phyloP scores from a whole-genome alignment of 2,113 vertebrate species.

The Psittacara wagleri region DNA sequence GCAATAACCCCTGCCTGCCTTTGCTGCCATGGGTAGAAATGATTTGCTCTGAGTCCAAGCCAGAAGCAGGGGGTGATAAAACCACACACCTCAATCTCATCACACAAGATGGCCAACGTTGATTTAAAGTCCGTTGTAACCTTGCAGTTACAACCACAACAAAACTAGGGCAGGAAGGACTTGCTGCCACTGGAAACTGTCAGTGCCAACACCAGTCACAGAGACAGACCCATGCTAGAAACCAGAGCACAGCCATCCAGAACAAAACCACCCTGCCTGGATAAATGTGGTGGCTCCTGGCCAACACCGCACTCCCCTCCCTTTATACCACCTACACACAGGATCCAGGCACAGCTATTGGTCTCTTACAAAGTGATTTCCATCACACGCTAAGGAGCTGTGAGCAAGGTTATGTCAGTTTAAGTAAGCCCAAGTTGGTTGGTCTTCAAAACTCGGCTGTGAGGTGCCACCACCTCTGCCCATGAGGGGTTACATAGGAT shows the following conservation, averaged over 20 bases:
- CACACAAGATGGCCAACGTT: neutral
- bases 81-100: neutral
- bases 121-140: neutral
- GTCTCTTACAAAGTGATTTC: neutral
- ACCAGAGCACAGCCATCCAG: neutral
- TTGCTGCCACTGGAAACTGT: accelerated
- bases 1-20: neutral
- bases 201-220: neutral
- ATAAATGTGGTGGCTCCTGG: neutral
- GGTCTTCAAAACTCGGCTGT: neutral
- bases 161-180: neutral
- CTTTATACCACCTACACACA: neutral
- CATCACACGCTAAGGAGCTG: neutral
- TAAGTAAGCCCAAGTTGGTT: neutral
- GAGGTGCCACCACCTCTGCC: neutral
- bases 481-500: neutral
- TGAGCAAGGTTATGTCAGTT: accelerated
- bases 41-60: neutral
- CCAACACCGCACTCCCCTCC: neutral
- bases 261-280: neutral
- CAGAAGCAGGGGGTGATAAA: neutral
- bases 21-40: neutral
- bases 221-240: neutral
- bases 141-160: neutral
- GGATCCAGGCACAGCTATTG: neutral